Evolutionary conservation across 1,140 invertebrate genomes (phyloP).

Genomic region (Drosophila tsacasi): DNA sequence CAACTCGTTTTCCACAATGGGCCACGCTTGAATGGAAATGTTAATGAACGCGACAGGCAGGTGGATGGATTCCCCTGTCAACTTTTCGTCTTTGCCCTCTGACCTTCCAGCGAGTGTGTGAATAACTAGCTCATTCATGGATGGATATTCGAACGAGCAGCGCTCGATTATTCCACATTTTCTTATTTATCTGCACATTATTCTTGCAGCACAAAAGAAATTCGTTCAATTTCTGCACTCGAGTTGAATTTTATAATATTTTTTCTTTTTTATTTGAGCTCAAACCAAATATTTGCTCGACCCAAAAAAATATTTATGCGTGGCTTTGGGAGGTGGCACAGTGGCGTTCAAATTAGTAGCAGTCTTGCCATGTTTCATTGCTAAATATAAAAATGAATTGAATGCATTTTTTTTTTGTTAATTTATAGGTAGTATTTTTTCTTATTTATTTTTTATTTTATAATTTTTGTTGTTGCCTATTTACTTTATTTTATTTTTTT

Average conservation of each 20-base stretch:
- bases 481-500: background rate
- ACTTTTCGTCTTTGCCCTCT: background rate
- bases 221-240: constrained; percentile 20
- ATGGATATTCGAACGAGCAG: background rate
- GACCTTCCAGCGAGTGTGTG: constrained; percentile 30
- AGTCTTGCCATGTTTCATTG: background rate
- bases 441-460: background rate
- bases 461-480: background rate
- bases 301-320: constrained; percentile 46
- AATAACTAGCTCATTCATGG: constrained; percentile 9
- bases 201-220: background rate
- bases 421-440: background rate
- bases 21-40: constrained; percentile 29
- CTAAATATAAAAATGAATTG: background rate
- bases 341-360: background rate
- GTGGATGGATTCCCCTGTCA: constrained; percentile 14
- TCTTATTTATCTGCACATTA: background rate
- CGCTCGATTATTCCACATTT: background rate
- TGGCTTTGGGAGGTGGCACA: background rate
- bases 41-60: constrained; percentile 26
- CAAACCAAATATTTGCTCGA: constrained; percentile 37
- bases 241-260: constrained; percentile 10
- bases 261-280: background rate
- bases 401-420: background rate
- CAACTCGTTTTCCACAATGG: constrained; percentile 4